These are phyloP conservation scores for Nautilus pompilius DNA, from an alignment of 1,140 invertebrate genomes.

Conservation along the genomic window DNA sequence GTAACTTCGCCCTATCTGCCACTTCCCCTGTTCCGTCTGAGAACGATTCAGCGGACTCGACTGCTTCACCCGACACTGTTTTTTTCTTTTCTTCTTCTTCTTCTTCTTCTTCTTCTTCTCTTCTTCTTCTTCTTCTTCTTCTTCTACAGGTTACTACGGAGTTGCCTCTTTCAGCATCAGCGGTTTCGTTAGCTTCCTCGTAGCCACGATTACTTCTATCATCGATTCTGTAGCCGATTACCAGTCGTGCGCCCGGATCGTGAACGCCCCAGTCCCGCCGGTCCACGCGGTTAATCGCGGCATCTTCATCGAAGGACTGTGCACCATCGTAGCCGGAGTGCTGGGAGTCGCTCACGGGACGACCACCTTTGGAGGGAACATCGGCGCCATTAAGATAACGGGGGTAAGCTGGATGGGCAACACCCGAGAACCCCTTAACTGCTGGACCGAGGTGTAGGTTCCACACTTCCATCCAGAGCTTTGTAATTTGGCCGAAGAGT, in stretches of 20 bases:
- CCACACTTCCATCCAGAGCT: too few species aligned
- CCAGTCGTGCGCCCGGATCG: neutral
- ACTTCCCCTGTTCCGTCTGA: too few species aligned
- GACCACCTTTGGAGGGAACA: conserved; percentile 79
- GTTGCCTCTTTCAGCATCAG: neutral
- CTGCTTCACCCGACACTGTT: too few species aligned
- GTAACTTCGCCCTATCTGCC: too few species aligned
- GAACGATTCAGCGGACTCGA: too few species aligned
- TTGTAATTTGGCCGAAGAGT: too few species aligned
- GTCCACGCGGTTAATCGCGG: conserved; percentile 8
- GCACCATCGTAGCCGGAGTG: conserved; percentile 73
- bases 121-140: neutral
- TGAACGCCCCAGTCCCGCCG: neutral
- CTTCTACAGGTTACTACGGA: conserved; percentile 3
- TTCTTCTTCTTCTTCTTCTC: neutral
- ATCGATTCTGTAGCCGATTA: conserved; percentile 6
- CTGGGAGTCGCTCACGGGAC: conserved; percentile 78
- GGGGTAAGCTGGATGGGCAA: neutral
- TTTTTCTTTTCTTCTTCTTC: too few species aligned
- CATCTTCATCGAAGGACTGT: conserved; percentile 76
- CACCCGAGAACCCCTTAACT: too few species aligned
- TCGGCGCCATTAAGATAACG: conserved; percentile 74
- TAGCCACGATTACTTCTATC: neutral
- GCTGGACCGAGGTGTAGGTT: too few species aligned
- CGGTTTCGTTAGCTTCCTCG: neutral